Evolutionary conservation across 2,888 invertebrate genomes (phyloP), one percentile per base, ranked within the genome.

Genomic region (Synanthedon myopaeformis): DNA sequence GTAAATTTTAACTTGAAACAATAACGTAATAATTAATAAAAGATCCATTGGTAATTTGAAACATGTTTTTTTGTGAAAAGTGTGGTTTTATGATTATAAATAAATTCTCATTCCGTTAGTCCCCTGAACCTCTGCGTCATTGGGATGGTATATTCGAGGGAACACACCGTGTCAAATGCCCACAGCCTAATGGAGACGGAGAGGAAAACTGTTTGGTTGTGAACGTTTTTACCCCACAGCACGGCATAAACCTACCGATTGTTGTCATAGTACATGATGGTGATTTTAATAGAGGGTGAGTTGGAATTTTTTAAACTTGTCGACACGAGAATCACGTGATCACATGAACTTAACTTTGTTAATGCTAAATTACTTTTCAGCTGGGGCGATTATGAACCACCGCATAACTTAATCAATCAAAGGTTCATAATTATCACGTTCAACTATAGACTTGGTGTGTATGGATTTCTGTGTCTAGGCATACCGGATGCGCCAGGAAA

Each of bases 71-170:
- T 28, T 28, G 6, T 28, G 1, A 6, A 23, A 23, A 28, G 23
- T 23, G 4, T 23, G 23, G 35, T 35, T 35, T 35, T 10, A 35
- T 35, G 35, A 35, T 35, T 10, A 35, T 10, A 10, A 35, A 35
- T 13, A 45, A 57, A 62, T 66, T 67, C 60, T 61, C 62, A 72
- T 72, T 66, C 63, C 60, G 12, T 17, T 49, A 84, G 85, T 76
- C 77, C 0, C 81, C 85, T 0, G 65, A 69, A 41, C 71, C 79
- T 0, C 53, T 28, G 0, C 65, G 66, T 0, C 54, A 55, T 0
- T 85, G 86, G 86, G 83, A 80, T 59, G 84, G 85, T 14, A 69
- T 77, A 54, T 82, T 84, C 66, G 86, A 87, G 63, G 86, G 84
- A 19, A 79, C 69, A 28, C 76, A 85, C 63, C 76, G 73, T 56